A percentile compares a stretch with the other conserved stretches of the same genome.
phyloP scores from a whole-genome alignment of 1,140 invertebrate species.

The Limonius californicus region DNA sequence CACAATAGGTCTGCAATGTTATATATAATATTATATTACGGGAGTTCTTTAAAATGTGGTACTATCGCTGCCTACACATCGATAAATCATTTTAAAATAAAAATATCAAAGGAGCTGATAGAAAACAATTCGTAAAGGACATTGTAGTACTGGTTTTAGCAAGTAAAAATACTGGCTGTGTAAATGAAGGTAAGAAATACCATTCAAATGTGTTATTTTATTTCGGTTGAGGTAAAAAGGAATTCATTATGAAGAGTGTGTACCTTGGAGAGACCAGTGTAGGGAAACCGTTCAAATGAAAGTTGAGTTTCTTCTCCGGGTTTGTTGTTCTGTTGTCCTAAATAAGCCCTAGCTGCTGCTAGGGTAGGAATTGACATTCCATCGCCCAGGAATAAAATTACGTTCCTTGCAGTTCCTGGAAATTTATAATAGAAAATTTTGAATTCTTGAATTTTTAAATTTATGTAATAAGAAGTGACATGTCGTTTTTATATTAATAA shows the following conservation, averaged over 20 bases:
- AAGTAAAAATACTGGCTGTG: too few relatives aligned
- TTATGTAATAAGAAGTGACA: too few relatives aligned
- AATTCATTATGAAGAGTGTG: not conserved
- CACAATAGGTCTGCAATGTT: not conserved
- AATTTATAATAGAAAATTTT: too few relatives aligned
- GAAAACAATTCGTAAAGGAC: conserved; percentile 52
- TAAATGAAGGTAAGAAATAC: too few relatives aligned
- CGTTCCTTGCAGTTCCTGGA: conserved; percentile 58
- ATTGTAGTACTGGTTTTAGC: conserved; percentile 51
- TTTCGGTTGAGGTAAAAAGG: too few relatives aligned
- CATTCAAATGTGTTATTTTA: too few relatives aligned
- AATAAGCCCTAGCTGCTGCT: conserved; percentile 62
- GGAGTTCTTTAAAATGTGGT: conserved; percentile 78
- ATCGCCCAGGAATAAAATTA: conserved; percentile 73
- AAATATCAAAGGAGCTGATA: not conserved
- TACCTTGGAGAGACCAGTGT: conserved; percentile 67
- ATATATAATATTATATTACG: conserved; percentile 38
- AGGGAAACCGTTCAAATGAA: conserved; percentile 71
- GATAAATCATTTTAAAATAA: conserved; percentile 57
- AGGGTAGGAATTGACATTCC: conserved; percentile 72
- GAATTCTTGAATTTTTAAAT: too few relatives aligned
- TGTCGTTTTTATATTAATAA: too few relatives aligned
- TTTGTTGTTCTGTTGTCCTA: conserved; percentile 56
- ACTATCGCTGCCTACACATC: conserved; percentile 56
- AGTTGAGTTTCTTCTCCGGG: conserved; percentile 62